Base-by-base conservation (phyloP, 2,888 invertebrate genomes). In the Cantharis rustica region DNA sequence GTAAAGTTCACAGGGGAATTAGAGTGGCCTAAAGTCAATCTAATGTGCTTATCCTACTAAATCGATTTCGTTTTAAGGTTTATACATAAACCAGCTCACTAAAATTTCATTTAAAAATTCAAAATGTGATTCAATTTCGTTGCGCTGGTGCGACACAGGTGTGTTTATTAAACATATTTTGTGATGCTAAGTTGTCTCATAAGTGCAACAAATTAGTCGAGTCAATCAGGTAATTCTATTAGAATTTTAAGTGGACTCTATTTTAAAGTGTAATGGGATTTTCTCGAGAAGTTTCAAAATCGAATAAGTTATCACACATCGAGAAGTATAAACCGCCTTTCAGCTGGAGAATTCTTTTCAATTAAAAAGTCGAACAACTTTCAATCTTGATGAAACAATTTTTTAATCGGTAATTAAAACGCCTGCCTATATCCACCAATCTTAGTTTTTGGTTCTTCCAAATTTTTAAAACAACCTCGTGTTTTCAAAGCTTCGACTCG, bases 1-100 rank as follows among this genome's bases (percentile, higher is more conserved):
- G 76, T 73, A 76, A 66, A 66, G 73, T 73, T 61, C 76, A 70
- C 70, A 73, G 66, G 73, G 75, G 70, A 63, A 69, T 76, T 76
- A 66, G 66, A 73, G 63, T 61, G 61, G 26, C 68, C 31, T 70
- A 27, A 61, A 69, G 66, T 70, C 66, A 27, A 73, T 73, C 26
- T 47, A 47, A 47, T 47, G 47, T 47, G 47, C 47, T 47, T 47
- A 47, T 47, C 47, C 47, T n/a, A 5, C 47, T 47, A 47, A 47
- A 47, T 47, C 47, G 47, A 47, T 47, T 47, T 47, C 47, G 47
- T 47, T 47, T 47, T 47, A 47, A 47, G 47, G 47, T 47, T 47
- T 47, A 47, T 47, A n/a, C 47, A 47, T 47, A 47, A 47, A 47
- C 47, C 47, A 47, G 47, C 9, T n/a, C 47, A 47, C 47, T 47